These are phyloP conservation scores for Drosophila diplacantha DNA, from an alignment of 2,888 invertebrate species.

Conservation along the genomic window DNA sequence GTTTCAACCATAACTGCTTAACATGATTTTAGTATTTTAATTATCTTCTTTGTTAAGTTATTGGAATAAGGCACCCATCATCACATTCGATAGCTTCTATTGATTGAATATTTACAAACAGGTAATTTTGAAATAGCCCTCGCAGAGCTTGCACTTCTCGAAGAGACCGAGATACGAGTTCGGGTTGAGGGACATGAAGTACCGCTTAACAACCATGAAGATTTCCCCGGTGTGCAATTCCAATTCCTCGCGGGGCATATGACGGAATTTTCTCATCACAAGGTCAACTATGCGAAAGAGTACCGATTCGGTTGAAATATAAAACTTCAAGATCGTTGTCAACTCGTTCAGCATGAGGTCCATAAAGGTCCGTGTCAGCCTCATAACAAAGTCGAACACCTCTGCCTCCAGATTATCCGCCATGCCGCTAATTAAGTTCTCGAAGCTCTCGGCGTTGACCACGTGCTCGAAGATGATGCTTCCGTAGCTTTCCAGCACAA, in stretches of 20 bases:
- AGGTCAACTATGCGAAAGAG: constrained; percentile 49
- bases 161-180: constrained; percentile 16
- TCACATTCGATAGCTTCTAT: not conserved
- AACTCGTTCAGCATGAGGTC: constrained; percentile 32
- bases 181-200: constrained; percentile 57
- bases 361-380: constrained; percentile 53
- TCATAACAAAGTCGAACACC: constrained; percentile 42
- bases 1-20: not conserved
- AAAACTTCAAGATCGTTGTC: constrained; percentile 35
- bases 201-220: constrained; percentile 24
- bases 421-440: constrained; percentile 47
- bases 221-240: constrained; percentile 27
- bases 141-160: constrained; percentile 47
- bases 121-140: constrained; percentile 50
- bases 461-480: constrained; percentile 41
- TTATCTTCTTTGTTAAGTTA: not conserved
- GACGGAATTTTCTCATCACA: constrained; percentile 29
- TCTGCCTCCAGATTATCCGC: constrained; percentile 24
- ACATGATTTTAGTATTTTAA: not conserved
- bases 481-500: constrained; percentile 39
- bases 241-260: constrained; percentile 10
- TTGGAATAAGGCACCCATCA: constrained; percentile 6
- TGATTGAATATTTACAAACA: constrained; percentile 34
- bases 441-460: constrained; percentile 50
- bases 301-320: constrained; percentile 61